Conservation (phyloP, 2,797 vertebrate genomes). For the Caiman crocodilus region DNA sequence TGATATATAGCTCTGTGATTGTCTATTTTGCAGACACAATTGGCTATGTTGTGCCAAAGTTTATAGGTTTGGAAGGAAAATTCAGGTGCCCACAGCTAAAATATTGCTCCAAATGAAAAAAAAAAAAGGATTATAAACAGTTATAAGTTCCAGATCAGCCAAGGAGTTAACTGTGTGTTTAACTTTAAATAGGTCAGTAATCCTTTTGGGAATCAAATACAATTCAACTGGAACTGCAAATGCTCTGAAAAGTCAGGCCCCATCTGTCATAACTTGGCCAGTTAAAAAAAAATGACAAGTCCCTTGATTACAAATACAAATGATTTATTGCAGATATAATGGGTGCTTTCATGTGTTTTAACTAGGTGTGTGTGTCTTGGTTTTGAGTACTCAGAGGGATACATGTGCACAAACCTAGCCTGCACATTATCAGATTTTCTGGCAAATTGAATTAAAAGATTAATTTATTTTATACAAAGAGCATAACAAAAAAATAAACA, state of each 20-base stretch:
- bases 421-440: background rate
- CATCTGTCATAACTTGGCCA: background rate
- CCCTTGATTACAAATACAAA: background rate
- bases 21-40: background rate
- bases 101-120: background rate
- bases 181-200: background rate
- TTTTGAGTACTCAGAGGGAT: background rate
- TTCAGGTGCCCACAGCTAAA: background rate
- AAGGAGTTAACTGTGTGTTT: background rate
- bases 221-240: background rate
- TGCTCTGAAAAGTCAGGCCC: background rate
- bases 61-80: background rate
- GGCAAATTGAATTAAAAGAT: background rate
- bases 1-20: background rate
- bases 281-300: background rate
- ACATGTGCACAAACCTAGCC: background rate
- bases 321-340: background rate
- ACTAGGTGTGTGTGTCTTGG: background rate
- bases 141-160: background rate
- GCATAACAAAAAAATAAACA: background rate
- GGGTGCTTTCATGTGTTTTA: background rate
- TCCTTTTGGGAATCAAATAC: background rate
- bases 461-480: background rate
- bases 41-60: background rate
- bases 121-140: background rate